phyloP scores from a whole-genome alignment of 2,113 vertebrate species.

The Phalacrocorax brasilianus region DNA sequence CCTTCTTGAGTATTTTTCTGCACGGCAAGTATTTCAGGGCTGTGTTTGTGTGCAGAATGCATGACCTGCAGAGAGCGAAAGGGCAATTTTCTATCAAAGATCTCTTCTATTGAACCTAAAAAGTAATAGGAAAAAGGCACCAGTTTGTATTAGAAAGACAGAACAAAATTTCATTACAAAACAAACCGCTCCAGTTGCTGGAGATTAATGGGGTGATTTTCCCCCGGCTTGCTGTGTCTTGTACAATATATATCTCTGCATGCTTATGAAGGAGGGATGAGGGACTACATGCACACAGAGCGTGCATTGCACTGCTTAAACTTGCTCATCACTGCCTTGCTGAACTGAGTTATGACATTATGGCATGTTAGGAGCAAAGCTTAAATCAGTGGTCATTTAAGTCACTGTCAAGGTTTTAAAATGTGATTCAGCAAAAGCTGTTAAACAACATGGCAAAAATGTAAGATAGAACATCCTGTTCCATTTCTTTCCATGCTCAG shows the following conservation, averaged over 20 bases:
- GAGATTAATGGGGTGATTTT: constrained; percentile 69
- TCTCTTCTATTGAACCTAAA: neutral
- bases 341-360: constrained; percentile 46
- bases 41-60: neutral
- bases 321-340: constrained; percentile 40
- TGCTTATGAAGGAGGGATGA: constrained; percentile 54
- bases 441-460: constrained; percentile 49
- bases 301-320: neutral
- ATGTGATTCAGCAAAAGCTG: constrained; percentile 48
- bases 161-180: constrained; percentile 58
- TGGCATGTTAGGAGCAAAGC: constrained; percentile 25
- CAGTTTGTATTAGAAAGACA: constrained; percentile 9
- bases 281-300: constrained; percentile 7
- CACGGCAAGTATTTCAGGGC: neutral
- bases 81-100: constrained; percentile 12
- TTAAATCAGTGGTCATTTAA: constrained; percentile 59
- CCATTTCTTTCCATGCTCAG: neutral
- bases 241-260: constrained; percentile 38
- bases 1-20: neutral
- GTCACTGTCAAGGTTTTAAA: constrained; percentile 54
- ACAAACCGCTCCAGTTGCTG: constrained; percentile 10
- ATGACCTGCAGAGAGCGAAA: neutral
- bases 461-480: neutral
- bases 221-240: constrained; percentile 1
- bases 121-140: constrained; percentile 9